Conservation (phyloP, 2,113 vertebrate genomes). For the Eclectus roratus region DNA sequence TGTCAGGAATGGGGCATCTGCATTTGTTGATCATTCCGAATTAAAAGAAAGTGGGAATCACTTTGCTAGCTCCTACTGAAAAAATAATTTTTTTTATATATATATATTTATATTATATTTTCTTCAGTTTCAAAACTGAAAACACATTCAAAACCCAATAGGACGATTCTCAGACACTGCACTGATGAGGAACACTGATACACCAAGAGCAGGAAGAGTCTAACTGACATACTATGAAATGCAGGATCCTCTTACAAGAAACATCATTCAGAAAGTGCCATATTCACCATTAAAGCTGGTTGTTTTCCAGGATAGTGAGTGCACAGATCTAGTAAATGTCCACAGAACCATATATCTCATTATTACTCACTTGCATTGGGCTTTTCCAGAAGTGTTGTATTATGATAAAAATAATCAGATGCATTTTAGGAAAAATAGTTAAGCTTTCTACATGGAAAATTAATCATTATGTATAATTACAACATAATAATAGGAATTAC, state of each 20-base stretch:
- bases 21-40: not conserved
- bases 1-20: not conserved
- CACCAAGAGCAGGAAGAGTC: not conserved
- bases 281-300: not conserved
- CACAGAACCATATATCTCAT: not conserved
- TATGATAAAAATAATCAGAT: not conserved
- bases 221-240: not conserved
- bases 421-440: not conserved
- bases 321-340: not conserved
- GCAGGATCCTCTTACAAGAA: not conserved
- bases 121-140: not conserved
- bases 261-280: not conserved
- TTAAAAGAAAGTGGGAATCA: not conserved
- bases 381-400: not conserved
- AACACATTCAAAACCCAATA: not conserved
- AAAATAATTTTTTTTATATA: not conserved
- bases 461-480: constrained; percentile 18
- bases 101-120: not conserved
- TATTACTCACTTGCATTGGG: not conserved
- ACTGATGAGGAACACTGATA: not conserved
- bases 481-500: constrained; percentile 13
- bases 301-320: not conserved
- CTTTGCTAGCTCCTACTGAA: not conserved
- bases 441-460: constrained; percentile 14
- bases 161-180: not conserved